Conservation (phyloP, 1,140 invertebrate genomes). For the Archivesica marissinica region DNA sequence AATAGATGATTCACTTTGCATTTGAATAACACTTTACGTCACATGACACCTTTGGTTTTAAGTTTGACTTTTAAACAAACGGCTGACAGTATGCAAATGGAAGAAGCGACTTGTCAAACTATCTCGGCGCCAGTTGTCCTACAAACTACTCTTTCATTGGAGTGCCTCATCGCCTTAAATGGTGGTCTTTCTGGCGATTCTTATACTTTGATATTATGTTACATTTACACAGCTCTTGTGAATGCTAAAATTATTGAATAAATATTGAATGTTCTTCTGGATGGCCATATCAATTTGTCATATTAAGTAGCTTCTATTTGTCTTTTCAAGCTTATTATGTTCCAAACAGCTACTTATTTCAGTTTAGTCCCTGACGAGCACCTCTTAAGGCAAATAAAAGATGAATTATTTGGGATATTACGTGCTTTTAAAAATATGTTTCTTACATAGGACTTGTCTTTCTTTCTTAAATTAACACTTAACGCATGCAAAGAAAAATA, state of each 20-base stretch:
- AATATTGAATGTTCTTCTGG: conserved; percentile 30
- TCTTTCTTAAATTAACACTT: no score
- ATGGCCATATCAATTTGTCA: conserved; percentile 14
- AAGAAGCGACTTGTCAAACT: background rate
- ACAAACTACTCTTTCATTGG: background rate
- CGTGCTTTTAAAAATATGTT: no score
- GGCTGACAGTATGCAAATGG: conserved; percentile 7
- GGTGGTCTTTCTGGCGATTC: background rate
- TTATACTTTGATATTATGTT: conserved; percentile 34
- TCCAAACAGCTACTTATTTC: conserved; percentile 26
- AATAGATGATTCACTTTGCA: background rate
- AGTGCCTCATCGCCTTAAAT: background rate
- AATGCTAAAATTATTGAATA: conserved; percentile 47
- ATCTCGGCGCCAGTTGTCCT: background rate
- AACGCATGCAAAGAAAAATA: no score
- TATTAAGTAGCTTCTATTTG: conserved; percentile 23
- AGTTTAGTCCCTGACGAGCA: background rate
- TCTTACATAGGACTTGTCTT: no score
- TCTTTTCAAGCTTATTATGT: background rate
- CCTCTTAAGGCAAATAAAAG: background rate
- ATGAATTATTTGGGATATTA: background rate
- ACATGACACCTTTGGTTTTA: conserved; percentile 16
- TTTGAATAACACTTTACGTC: background rate
- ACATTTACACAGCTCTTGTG: conserved; percentile 30
- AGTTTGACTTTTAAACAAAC: conserved; percentile 13